Percentiles rank a stretch among this genome's conserved stretches.
Evolutionary conservation across 2,113 vertebrate genomes (phyloP).

Genomic region (Macquaria ambigua): DNA sequence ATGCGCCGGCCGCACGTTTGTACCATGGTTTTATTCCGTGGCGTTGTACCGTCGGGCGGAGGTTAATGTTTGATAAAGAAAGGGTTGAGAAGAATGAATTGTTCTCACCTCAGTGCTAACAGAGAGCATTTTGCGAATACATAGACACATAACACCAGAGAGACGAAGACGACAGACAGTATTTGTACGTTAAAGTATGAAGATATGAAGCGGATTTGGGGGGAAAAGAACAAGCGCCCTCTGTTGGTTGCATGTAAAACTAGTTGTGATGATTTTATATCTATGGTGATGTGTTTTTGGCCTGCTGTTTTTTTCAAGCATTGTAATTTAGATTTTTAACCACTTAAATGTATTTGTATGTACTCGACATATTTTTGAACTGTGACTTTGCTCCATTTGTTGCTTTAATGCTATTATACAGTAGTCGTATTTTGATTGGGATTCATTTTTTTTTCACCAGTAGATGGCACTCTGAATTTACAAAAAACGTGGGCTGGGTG

Average conservation of each 20-base stretch:
- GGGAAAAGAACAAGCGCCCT: too few species aligned
- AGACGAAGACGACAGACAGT: not conserved
- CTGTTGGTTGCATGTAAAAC: not conserved
- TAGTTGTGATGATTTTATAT: not conserved
- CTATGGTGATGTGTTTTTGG: not conserved
- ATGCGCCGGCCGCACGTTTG: slow-evolving; percentile 34
- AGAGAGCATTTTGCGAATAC: not conserved
- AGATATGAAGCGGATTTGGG: not conserved
- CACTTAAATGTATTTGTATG: not conserved
- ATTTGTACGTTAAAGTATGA: too few species aligned
- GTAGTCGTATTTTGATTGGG: not conserved
- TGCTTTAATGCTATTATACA: not conserved
- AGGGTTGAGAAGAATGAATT: not conserved
- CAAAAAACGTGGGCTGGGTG: not conserved
- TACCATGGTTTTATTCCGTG: fast-evolving
- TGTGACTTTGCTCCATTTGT: not conserved
- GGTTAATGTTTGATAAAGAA: not conserved
- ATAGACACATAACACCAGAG: not conserved
- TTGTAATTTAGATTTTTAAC: not conserved
- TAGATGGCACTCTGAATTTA: slow-evolving; percentile 10
- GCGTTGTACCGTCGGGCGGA: slow-evolving; percentile 8
- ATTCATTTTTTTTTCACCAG: slow-evolving; percentile 1
- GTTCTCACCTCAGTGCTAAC: not conserved
- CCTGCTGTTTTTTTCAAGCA: not conserved
- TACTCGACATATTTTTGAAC: not conserved